Evolutionary conservation across 2,888 invertebrate species (phyloP).

Genomic region (Acrocyrtus sp.): DNA sequence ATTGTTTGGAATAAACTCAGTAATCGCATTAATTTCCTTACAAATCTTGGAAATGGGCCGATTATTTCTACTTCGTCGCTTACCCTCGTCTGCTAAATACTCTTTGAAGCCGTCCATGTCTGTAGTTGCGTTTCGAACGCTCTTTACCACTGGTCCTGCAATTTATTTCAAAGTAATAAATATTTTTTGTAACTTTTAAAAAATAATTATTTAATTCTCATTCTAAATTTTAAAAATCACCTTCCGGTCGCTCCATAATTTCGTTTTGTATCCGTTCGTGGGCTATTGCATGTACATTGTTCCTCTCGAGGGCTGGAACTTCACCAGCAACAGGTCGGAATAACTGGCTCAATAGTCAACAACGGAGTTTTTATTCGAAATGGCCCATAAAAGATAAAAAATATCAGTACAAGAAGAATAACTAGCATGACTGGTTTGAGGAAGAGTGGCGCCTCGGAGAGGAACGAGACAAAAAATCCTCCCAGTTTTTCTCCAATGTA

Average conservation of each 20-base stretch:
- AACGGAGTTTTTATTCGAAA: constrained; percentile 54
- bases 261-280: constrained; percentile 19
- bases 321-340: constrained; percentile 5
- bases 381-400: constrained; percentile 48
- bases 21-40: constrained; percentile 39
- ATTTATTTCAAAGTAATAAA: too few relatives aligned
- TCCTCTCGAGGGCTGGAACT: constrained; percentile 13
- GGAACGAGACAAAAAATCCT: constrained; percentile 48
- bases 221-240: too few relatives aligned
- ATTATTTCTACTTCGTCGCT: constrained; percentile 32
- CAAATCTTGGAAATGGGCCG: constrained; percentile 37
- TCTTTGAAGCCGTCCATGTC: constrained; percentile 61
- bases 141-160: constrained; percentile 52
- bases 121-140: constrained; percentile 51
- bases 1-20: constrained; percentile 42
- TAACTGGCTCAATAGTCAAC: constrained; percentile 56
- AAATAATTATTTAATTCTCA: too few relatives aligned
- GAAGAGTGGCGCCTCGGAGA: constrained; percentile 49
- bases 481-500: constrained; percentile 58
- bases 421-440: constrained; percentile 55
- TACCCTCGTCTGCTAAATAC: constrained; percentile 38
- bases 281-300: constrained; percentile 13
- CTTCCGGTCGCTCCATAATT: constrained; percentile 46
- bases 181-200: too few relatives aligned
- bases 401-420: constrained; percentile 40